Evolutionary conservation across 2,113 vertebrate species (phyloP), one percentile per base, ranked within the genome.

Genomic region (Tauraco erythrolophus): DNA sequence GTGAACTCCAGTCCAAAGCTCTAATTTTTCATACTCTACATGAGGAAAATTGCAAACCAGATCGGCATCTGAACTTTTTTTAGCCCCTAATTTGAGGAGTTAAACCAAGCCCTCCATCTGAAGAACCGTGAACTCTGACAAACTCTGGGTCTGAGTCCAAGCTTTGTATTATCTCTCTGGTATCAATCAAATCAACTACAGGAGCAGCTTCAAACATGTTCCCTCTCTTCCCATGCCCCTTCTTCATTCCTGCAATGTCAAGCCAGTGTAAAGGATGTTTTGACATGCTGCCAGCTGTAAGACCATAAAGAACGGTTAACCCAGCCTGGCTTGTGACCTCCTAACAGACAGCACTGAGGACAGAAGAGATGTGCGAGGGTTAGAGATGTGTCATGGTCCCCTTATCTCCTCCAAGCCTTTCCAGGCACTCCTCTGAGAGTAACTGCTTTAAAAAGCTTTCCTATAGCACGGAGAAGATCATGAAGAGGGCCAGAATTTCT

Each of bases 91-190:
- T 58, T 85, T 61, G 66, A 85, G 15, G 24, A 90, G 4, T 9
- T 83, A 61, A 95, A 93, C 66, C 14, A 79, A 83, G 19, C 27
- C 85, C 58, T 92, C 41, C 58, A 69, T 94, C 74, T 90, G 70
- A 92, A 86, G 85, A 84, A 33, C 78, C 45, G 17, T 89, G 89
- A 95, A 96, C 87, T 93, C 84, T 65, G 81, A 92, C 56, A 88
- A 64, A 53, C 48, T 91, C 61, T 76, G 46, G 50, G 84, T 83
- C 85, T 61, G 41, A 50, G 5, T 86, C 82, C 78, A 90, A 77
- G 50, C 75, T 80, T 85, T 74, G 54, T 83, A 74, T 93, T 95
- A 94, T 96, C 95, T 95, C 14, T 56, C 77, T 56, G 41, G 25
- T 56, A 60, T 58, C 86, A 81, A 51, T 57, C 88, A 86, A 82